A percentile compares a stretch with the other conserved stretches of the same genome.
These are phyloP conservation scores for Rugalucina vietnamica DNA, from an alignment of 2,888 invertebrate genomes.

Conservation along the genomic window DNA sequence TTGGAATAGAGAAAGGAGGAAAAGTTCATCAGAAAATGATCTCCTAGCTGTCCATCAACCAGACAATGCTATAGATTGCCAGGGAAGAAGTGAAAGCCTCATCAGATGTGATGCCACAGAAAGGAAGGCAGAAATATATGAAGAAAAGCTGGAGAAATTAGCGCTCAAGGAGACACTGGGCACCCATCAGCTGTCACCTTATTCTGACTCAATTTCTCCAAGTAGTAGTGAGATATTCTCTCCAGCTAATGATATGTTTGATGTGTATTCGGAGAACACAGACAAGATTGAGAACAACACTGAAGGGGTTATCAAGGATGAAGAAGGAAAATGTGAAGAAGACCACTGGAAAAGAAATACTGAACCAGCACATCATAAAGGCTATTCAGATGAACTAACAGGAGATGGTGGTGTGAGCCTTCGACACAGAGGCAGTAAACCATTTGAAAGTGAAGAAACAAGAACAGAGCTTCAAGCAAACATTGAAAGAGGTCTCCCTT, in stretches of 20 bases:
- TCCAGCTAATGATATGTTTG: not conserved
- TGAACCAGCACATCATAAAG: no score
- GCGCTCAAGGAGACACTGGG: not conserved
- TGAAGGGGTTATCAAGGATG: no score
- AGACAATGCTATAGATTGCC: not conserved
- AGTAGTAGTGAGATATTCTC: not conserved
- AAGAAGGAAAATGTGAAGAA: no score
- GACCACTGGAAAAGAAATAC: no score
- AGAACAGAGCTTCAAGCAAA: no score
- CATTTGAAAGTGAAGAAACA: no score
- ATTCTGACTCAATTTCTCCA: not conserved
- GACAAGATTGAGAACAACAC: no score
- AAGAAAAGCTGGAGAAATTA: constrained; percentile 15
- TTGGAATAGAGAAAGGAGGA: constrained; percentile 1
- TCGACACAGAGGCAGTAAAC: no score
- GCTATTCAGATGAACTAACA: no score
- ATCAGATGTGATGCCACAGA: not conserved
- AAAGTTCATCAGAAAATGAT: constrained; percentile 54
- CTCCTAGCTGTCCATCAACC: constrained; percentile 22
- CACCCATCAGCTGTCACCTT: not conserved
- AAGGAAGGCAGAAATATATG: constrained; percentile 3
- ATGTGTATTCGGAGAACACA: no score
- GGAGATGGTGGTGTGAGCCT: no score
- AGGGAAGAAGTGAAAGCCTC: not conserved
- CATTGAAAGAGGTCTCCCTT: no score